Conservation (phyloP, 1,140 invertebrate species). For the Pachyrhynchus sulphureomaculatus region DNA sequence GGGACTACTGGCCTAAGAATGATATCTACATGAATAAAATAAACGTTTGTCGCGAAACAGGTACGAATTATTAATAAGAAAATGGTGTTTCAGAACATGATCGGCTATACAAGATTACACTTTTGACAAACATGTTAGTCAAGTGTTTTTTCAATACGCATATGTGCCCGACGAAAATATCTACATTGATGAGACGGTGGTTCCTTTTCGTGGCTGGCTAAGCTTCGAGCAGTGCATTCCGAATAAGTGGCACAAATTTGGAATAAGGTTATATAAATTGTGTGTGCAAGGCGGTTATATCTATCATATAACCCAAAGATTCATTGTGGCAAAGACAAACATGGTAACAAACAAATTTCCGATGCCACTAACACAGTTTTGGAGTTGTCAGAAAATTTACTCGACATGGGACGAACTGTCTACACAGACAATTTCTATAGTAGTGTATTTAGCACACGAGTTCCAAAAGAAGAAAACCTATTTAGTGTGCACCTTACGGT, state of each 20-base stretch:
- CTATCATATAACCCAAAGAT: constrained; percentile 42
- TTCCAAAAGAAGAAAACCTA: constrained; percentile 52
- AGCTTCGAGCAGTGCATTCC: constrained; percentile 11
- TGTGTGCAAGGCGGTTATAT: constrained; percentile 42
- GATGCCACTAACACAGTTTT: constrained; percentile 13
- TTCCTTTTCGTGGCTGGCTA: constrained; percentile 43
- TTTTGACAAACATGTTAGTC: constrained; percentile 15
- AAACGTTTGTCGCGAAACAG: neutral
- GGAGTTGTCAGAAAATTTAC: constrained; percentile 7
- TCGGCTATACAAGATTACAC: neutral
- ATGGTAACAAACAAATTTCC: neutral
- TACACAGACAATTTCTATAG: constrained; percentile 49
- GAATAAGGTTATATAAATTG: constrained; percentile 48
- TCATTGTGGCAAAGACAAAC: constrained; percentile 41
- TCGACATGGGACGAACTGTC: constrained; percentile 15
- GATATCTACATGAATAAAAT: too few relatives aligned
- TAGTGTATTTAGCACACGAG: constrained; percentile 50
- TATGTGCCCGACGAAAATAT: neutral
- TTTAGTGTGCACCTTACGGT: constrained; percentile 51
- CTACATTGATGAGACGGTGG: constrained; percentile 47
- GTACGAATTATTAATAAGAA: neutral
- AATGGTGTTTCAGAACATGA: neutral
- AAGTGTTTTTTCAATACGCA: constrained; percentile 15
- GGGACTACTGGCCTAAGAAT: neutral
- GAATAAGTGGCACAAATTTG: constrained; percentile 22